phyloP scores from a whole-genome alignment of 1,140 invertebrate species.

The Hormaphis cornu region DNA sequence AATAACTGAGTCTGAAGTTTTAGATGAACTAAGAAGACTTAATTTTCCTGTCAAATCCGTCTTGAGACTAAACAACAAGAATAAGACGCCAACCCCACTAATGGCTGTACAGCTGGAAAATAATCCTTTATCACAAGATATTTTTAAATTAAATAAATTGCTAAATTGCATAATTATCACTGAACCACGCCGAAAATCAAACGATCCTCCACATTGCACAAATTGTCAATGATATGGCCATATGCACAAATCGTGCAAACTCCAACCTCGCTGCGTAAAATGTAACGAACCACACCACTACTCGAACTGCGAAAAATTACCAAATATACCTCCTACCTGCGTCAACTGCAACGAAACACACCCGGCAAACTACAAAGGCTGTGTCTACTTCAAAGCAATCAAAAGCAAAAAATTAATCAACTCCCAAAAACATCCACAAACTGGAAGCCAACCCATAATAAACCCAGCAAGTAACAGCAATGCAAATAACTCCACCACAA shows the following conservation, averaged over 20 bases:
- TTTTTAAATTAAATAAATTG: not conserved
- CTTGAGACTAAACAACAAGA: constrained; percentile 6
- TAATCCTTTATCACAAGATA: not conserved
- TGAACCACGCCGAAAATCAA: not conserved
- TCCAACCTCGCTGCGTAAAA: not conserved
- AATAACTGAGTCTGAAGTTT: not conserved
- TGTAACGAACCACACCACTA: not conserved
- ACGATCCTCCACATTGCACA: not conserved
- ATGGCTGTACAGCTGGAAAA: not conserved
- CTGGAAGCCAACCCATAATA: not conserved
- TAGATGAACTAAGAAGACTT: not conserved
- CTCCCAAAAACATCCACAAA: not conserved
- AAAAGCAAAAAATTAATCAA: not conserved
- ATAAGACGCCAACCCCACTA: not conserved
- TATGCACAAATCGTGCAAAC: not conserved
- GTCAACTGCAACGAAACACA: not conserved
- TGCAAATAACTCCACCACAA: not conserved
- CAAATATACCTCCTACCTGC: not conserved
- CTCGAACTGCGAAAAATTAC: not conserved
- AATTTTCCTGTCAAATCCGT: not conserved
- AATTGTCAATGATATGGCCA: constrained; percentile 2
- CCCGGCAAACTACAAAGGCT: not conserved
- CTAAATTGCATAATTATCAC: not conserved
- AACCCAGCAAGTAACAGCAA: not conserved
- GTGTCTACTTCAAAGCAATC: not conserved